These are phyloP conservation scores for Polypedilum pembai DNA, from an alignment of 1,140 invertebrate species.

Conservation along the genomic window DNA sequence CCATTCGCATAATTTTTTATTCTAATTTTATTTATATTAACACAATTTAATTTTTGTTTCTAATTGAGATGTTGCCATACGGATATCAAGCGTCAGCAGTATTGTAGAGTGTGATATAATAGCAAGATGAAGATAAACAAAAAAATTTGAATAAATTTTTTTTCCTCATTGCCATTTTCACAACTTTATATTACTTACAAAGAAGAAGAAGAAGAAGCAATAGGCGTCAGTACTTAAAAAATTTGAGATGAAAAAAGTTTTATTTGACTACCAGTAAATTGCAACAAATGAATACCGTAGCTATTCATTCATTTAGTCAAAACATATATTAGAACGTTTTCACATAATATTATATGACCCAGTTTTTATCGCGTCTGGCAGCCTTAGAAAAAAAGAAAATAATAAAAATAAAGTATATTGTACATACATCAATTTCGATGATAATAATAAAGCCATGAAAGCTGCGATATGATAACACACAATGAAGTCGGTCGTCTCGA, in stretches of 20 bases:
- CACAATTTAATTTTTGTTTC: neutral
- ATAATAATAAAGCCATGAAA: neutral
- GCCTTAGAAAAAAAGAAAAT: neutral
- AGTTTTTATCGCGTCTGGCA: conserved; percentile 9
- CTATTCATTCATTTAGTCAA: no score
- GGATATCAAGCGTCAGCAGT: neutral
- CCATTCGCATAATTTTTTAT: conserved; percentile 1
- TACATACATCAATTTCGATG: no score
- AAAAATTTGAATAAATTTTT: no score
- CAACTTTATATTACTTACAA: no score
- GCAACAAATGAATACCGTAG: no score
- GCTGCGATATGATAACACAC: neutral
- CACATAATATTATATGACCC: neutral
- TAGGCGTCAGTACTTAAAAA: no score
- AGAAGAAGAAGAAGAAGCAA: no score
- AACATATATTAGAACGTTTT: neutral
- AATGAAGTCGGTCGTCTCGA: neutral
- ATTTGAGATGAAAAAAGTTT: no score
- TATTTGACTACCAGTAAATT: no score
- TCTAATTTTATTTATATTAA: neutral
- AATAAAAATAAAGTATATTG: neutral
- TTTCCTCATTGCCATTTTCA: no score
- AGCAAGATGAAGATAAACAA: no score
- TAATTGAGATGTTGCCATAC: conserved; percentile 12
- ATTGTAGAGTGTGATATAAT: no score